Evolutionary conservation across 1,140 invertebrate genomes (phyloP).

Genomic region (Cecropterus lyciades): DNA sequence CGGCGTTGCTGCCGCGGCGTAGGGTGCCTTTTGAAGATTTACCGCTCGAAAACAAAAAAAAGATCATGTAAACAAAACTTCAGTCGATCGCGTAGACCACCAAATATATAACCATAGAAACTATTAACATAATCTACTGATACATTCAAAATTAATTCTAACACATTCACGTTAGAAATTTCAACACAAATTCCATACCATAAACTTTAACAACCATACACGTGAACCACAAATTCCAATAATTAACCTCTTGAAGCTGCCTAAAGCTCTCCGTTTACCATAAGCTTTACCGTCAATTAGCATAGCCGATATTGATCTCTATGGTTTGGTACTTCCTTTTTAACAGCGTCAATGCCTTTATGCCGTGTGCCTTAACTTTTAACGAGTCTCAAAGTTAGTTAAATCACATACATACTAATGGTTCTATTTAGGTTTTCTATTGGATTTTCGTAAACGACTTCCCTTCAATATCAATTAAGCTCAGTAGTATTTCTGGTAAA

Average conservation of each 20-base stretch:
- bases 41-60: no score
- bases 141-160: conserved; percentile 17
- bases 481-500: no score
- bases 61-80: no score
- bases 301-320: conserved; percentile 1
- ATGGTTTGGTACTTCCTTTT: conserved; percentile 7
- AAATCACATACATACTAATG: background rate
- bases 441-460: no score
- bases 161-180: conserved; percentile 9
- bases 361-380: background rate
- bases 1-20: no score
- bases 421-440: no score
- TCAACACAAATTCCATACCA: conserved; percentile 12
- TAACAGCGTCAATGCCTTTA: background rate
- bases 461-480: no score
- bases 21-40: no score
- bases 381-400: background rate
- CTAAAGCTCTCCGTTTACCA: conserved; percentile 16
- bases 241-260: conserved; percentile 15
- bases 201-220: conserved; percentile 21
- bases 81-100: no score
- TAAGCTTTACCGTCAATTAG: conserved; percentile 12
- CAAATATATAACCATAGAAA: conserved; percentile 1
- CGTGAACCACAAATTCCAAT: conserved; percentile 16
- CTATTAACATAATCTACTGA: background rate